phyloP scores from a whole-genome alignment of 2,888 invertebrate species.

The Pycnomerus fuliginosus region DNA sequence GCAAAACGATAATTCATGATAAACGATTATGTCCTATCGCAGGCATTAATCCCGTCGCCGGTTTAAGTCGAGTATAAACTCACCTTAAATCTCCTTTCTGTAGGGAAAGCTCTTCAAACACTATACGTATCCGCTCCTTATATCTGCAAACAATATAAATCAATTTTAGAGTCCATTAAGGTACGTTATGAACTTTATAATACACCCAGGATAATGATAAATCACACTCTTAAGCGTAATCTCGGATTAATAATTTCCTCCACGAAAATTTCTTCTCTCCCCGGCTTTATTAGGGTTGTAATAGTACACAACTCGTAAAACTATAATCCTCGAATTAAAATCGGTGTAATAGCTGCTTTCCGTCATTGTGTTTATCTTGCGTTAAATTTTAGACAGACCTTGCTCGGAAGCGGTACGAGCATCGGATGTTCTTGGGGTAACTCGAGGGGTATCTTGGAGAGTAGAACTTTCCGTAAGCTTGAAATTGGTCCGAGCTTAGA shows the following conservation, averaged over 20 bases:
- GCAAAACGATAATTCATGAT: no score
- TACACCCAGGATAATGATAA: constrained; percentile 34
- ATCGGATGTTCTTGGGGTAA: constrained; percentile 89
- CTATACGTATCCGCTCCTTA: constrained; percentile 75
- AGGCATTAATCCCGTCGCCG: neutral
- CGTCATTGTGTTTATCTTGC: constrained; percentile 17
- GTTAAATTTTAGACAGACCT: constrained; percentile 56
- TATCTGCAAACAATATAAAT: constrained; percentile 59
- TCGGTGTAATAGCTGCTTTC: no score
- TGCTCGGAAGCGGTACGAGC: constrained; percentile 86
- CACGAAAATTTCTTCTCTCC: constrained; percentile 5
- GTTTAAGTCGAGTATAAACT: constrained; percentile 30
- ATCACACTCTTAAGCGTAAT: constrained; percentile 35
- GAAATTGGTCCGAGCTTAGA: constrained; percentile 69
- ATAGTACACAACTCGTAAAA: no score
- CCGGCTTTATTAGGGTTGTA: no score
- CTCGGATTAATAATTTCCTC: constrained; percentile 32
- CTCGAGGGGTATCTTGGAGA: constrained; percentile 95
- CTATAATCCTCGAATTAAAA: no score
- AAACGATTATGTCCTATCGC: no score
- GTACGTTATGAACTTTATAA: constrained; percentile 27
- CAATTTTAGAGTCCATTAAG: constrained; percentile 36
- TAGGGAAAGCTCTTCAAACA: constrained; percentile 78
- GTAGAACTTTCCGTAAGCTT: constrained; percentile 76
- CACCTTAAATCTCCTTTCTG: constrained; percentile 79